phyloP scores from a whole-genome alignment of 2,113 vertebrate species.

The Oryzias celebensis region DNA sequence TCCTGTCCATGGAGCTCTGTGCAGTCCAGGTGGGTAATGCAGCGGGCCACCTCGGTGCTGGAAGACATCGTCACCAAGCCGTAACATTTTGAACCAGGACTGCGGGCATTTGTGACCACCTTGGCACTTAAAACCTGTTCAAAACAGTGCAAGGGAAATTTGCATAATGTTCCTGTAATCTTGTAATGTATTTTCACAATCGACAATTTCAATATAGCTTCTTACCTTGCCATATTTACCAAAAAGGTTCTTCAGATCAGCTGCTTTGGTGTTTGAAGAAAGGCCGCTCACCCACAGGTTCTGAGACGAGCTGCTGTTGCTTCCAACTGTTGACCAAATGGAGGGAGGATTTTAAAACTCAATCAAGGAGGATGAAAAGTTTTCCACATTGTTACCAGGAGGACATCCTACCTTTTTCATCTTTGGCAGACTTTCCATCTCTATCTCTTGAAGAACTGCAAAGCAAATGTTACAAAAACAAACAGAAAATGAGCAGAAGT shows the following conservation, averaged over 20 bases:
- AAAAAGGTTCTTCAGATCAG: constrained; percentile 97
- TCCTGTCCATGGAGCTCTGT: constrained; percentile 96
- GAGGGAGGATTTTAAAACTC: too few relatives aligned
- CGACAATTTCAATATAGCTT: background rate
- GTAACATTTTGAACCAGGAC: constrained; percentile 95
- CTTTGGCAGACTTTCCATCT: constrained; percentile 92
- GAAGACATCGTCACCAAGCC: constrained; percentile 97
- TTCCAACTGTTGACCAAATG: constrained; percentile 73
- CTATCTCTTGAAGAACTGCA: constrained; percentile 94
- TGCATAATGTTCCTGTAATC: background rate
- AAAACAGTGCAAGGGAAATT: background rate
- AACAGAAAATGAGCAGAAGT: constrained; percentile 71
- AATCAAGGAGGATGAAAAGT: too few relatives aligned
- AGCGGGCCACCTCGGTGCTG: constrained; percentile 88
- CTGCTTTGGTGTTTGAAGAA: constrained; percentile 97
- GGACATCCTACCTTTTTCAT: constrained; percentile 89
- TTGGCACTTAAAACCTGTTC: constrained; percentile 93
- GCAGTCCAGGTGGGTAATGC: constrained; percentile 91
- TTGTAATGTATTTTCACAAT: background rate
- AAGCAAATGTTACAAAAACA: constrained; percentile 86
- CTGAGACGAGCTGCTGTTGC: constrained; percentile 83
- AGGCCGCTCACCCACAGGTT: constrained; percentile 98
- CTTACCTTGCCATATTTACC: constrained; percentile 97
- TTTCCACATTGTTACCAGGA: too few relatives aligned
- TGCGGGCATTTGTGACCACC: constrained; percentile 95